phyloP scores from a whole-genome alignment of 2,888 invertebrate species.

The Hirtodrosophila cameraria region DNA sequence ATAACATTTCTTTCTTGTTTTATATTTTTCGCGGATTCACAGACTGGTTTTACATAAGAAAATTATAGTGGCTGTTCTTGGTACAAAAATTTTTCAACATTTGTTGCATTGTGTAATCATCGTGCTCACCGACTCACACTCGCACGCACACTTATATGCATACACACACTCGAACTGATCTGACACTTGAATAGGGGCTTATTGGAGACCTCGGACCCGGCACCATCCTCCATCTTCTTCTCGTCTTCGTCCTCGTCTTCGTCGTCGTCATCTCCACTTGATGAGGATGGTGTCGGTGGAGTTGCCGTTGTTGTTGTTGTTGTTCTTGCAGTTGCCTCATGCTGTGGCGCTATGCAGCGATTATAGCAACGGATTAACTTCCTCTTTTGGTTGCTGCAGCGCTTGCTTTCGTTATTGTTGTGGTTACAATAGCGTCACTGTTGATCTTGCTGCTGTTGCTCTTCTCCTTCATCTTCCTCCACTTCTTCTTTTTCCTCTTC shows the following conservation, averaged over 20 bases:
- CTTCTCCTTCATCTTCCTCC: background rate
- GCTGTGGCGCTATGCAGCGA: conserved; percentile 81
- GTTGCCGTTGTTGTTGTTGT: too few relatives aligned
- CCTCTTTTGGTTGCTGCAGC: conserved; percentile 57
- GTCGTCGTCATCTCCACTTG: too few relatives aligned
- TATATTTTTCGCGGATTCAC: too few relatives aligned
- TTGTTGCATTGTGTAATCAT: too few relatives aligned
- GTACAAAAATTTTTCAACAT: too few relatives aligned
- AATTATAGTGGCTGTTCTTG: too few relatives aligned
- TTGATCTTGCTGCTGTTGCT: conserved; percentile 12
- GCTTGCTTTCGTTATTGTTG: conserved; percentile 23
- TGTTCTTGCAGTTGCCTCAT: conserved; percentile 72
- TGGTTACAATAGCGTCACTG: conserved; percentile 52
- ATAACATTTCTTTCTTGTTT: too few relatives aligned
- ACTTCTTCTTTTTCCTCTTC: conserved; percentile 1
- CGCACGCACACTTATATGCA: too few relatives aligned
- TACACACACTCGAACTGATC: too few relatives aligned
- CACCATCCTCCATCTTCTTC: background rate
- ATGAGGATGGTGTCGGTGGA: conserved; percentile 39
- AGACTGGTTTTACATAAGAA: too few relatives aligned
- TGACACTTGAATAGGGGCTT: conserved; percentile 74
- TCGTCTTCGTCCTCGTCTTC: too few relatives aligned
- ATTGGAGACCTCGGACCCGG: conserved; percentile 9
- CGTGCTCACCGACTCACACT: conserved; percentile 23
- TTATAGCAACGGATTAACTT: conserved; percentile 76